Evolutionary conservation across 2,797 vertebrate genomes (phyloP).

Genomic region (Psittacula derbiana): DNA sequence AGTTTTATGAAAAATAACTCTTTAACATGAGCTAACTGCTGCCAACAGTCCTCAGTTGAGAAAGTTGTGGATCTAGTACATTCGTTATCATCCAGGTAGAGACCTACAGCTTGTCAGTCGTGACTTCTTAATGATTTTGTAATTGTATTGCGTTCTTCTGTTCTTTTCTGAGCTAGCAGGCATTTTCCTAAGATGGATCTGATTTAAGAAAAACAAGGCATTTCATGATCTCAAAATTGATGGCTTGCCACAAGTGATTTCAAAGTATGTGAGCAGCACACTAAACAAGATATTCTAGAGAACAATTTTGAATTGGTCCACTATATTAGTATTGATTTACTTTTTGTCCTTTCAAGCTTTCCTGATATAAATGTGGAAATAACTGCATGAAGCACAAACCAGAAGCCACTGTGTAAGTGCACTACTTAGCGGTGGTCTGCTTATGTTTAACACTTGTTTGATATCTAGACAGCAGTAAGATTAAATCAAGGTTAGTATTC

Average conservation of each 20-base stretch:
- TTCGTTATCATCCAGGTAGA: not conserved
- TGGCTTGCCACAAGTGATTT: constrained; percentile 36
- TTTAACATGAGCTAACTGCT: not conserved
- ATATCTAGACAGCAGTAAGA: not conserved
- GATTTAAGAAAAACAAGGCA: constrained; percentile 44
- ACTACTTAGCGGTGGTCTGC: not conserved
- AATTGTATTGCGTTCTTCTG: constrained; percentile 11
- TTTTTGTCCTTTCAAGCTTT: constrained; percentile 52
- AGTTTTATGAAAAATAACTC: not conserved
- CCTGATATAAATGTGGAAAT: constrained; percentile 64
- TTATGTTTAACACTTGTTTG: not conserved
- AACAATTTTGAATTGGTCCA: constrained; percentile 43
- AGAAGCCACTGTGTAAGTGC: not conserved
- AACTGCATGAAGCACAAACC: constrained; percentile 46
- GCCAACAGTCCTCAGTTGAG: not conserved
- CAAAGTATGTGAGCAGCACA: constrained; percentile 13
- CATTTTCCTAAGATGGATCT: constrained; percentile 38
- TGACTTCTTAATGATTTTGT: constrained; percentile 51
- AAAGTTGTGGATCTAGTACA: not conserved
- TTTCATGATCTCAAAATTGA: constrained; percentile 13
- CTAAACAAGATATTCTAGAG: constrained; percentile 31
- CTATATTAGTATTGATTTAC: constrained; percentile 60
- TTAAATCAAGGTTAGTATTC: not conserved
- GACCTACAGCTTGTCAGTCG: constrained; percentile 5
- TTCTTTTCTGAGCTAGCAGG: not conserved